phyloP scores from a whole-genome alignment of 1,140 invertebrate genomes.

The Papilio aristodemus region DNA sequence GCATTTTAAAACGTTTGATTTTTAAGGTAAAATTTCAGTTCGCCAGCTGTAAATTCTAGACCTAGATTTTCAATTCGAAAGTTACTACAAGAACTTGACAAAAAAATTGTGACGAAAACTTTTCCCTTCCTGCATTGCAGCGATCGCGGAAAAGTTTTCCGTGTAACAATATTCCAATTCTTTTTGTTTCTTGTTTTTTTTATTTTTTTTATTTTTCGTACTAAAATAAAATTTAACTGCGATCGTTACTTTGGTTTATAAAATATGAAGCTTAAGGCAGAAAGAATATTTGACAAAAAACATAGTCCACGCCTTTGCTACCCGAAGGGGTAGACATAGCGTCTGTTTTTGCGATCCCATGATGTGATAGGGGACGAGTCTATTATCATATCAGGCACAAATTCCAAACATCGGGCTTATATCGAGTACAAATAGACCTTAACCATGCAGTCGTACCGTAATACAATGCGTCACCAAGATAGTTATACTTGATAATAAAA shows the following conservation, averaged over 20 bases:
- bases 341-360: no score
- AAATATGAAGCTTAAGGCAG: neutral
- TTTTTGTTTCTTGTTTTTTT: neutral
- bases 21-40: neutral
- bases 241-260: neutral
- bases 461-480: no score
- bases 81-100: constrained; percentile 19
- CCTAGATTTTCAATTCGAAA: constrained; percentile 13
- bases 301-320: no score
- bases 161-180: constrained; percentile 3
- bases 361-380: no score
- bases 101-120: constrained; percentile 19
- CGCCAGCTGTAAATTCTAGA: constrained; percentile 3
- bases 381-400: no score
- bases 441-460: no score
- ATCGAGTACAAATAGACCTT: no score
- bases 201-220: neutral
- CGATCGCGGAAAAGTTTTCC: constrained; percentile 9
- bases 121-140: constrained; percentile 9
- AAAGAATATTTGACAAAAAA: no score
- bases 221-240: neutral
- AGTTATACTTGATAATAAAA: no score
- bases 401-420: no score
- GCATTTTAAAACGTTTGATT: neutral
- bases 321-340: no score